A percentile compares a stretch with the other conserved stretches of the same genome.
These are phyloP conservation scores for Theocolax elegans DNA, from an alignment of 1,140 invertebrate genomes.

Conservation along the genomic window DNA sequence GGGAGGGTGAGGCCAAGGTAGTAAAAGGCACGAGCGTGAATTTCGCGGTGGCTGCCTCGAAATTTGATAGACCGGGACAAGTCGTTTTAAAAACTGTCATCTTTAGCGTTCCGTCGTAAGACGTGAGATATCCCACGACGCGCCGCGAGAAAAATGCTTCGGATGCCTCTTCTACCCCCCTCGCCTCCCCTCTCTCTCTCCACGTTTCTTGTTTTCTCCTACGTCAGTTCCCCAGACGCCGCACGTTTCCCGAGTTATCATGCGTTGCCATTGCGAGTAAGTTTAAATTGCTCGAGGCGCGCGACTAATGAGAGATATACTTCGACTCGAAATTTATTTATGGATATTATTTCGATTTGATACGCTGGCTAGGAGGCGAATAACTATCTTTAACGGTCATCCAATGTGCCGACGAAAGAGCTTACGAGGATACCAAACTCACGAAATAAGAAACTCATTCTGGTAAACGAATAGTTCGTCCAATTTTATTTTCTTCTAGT, in stretches of 20 bases:
- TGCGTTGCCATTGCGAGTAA: neutral
- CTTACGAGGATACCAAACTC: no score
- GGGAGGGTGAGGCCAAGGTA: conserved; percentile 10
- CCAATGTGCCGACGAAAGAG: no score
- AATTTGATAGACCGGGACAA: conserved; percentile 40
- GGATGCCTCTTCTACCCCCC: neutral
- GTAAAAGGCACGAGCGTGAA: conserved; percentile 18
- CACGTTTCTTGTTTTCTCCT: neutral
- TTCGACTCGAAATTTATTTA: neutral
- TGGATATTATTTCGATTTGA: no score
- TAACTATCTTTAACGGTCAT: no score
- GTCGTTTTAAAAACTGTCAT: conserved; percentile 41
- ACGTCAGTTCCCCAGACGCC: neutral
- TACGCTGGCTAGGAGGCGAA: no score
- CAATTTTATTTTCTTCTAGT: no score
- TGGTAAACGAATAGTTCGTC: no score
- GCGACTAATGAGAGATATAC: conserved; percentile 19
- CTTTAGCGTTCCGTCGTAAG: conserved; percentile 31
- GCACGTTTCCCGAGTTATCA: conserved; percentile 22
- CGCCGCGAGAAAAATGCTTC: conserved; percentile 18
- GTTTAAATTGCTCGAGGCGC: conserved; percentile 5
- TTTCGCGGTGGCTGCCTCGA: conserved; percentile 31
- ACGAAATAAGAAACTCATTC: no score
- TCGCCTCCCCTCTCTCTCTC: neutral
- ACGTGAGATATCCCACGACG: neutral